Evolutionary conservation across 2,113 vertebrate genomes (phyloP).

Genomic region (Holacanthus passer): DNA sequence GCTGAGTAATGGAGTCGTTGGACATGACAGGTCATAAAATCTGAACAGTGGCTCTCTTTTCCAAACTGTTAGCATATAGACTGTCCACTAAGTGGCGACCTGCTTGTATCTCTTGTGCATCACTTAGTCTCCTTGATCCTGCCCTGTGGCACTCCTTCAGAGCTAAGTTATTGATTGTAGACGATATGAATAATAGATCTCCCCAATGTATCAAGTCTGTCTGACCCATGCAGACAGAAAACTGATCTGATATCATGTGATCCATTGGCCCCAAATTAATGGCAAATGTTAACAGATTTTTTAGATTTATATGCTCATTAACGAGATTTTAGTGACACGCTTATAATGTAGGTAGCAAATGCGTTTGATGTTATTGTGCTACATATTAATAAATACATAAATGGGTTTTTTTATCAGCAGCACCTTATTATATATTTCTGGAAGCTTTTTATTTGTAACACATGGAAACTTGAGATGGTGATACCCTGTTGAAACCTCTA

Average conservation of each 20-base stretch:
- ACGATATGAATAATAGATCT: conserved; percentile 63
- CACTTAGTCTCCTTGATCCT: conserved; percentile 40
- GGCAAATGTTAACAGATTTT: background rate
- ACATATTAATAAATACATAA: background rate
- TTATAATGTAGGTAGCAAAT: background rate
- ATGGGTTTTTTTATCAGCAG: background rate
- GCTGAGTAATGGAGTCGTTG: background rate
- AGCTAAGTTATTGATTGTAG: conserved; percentile 60
- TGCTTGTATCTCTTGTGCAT: background rate
- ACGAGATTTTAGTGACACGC: background rate
- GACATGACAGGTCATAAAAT: background rate
- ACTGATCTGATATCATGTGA: background rate
- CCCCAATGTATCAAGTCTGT: conserved; percentile 14
- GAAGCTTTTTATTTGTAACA: background rate
- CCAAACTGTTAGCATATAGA: background rate
- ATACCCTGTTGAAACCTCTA: background rate
- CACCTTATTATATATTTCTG: background rate
- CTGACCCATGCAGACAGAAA: background rate
- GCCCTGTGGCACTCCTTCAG: conserved; percentile 32
- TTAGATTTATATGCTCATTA: background rate
- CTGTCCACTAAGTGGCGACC: conserved; percentile 12
- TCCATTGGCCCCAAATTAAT: background rate
- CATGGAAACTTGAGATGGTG: background rate
- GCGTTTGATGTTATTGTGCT: too few species aligned
- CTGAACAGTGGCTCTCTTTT: background rate